A percentile compares a stretch with the other conserved stretches of the same genome.
phyloP scores from a whole-genome alignment of 2,888 invertebrate genomes.

The Terebella lapidaria region DNA sequence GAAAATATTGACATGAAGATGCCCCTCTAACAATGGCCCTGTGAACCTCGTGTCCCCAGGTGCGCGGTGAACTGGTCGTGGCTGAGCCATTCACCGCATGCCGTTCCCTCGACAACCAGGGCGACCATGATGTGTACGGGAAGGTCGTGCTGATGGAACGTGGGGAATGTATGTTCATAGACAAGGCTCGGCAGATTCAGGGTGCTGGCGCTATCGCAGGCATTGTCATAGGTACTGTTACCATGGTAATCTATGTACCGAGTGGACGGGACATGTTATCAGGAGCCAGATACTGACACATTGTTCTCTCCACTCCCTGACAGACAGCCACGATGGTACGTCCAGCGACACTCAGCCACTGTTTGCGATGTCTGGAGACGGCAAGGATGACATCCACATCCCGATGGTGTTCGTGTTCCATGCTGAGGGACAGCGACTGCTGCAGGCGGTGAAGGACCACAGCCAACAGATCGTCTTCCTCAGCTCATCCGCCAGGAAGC shows the following conservation, averaged over 20 bases:
- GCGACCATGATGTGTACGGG: conserved; percentile 61
- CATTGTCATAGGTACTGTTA: conserved; percentile 64
- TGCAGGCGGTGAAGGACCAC: conserved; percentile 60
- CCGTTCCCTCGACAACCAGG: conserved; percentile 55
- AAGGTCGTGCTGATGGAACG: conserved; percentile 81
- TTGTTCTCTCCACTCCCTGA: not conserved
- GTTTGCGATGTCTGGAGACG: conserved; percentile 97
- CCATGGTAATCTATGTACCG: not conserved
- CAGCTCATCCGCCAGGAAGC: conserved; percentile 27
- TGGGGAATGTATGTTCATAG: conserved; percentile 92
- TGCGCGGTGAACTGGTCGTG: conserved; percentile 56
- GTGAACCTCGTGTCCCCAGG: too few species aligned
- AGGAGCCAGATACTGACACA: too few species aligned
- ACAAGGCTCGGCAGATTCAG: conserved; percentile 82
- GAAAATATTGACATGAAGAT: too few species aligned
- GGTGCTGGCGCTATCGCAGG: conserved; percentile 76
- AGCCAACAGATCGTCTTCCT: conserved; percentile 59
- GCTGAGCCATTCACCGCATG: conserved; percentile 69
- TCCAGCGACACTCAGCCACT: conserved; percentile 72
- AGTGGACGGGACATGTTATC: not conserved
- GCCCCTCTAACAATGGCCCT: too few species aligned
- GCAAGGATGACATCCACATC: conserved; percentile 74
- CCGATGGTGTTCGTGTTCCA: conserved; percentile 87
- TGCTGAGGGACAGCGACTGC: conserved; percentile 64
- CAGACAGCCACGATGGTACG: conserved; percentile 68